phyloP scores from a whole-genome alignment of 1,140 invertebrate genomes.

The Lasaia peninsularis region DNA sequence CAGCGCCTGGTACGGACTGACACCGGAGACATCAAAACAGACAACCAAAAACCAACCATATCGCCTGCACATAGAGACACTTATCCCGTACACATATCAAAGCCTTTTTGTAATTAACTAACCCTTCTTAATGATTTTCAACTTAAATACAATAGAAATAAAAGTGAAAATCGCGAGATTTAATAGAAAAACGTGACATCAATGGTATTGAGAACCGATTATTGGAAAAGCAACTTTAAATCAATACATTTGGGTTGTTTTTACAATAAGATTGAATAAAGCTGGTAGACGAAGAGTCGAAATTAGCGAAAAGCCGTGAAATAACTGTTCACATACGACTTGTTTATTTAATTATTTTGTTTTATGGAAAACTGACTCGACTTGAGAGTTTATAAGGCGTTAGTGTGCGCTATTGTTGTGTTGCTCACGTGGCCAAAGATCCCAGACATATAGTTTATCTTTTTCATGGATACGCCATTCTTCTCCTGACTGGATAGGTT shows the following conservation, averaged over 20 bases:
- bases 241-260: neutral
- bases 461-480: no score
- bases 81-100: neutral
- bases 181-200: neutral
- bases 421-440: no score
- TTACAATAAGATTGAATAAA: neutral
- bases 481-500: no score
- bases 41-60: conserved; percentile 20
- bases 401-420: no score
- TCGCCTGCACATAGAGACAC: neutral
- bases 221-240: neutral
- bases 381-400: no score
- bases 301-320: conserved; percentile 10
- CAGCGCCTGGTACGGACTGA: conserved; percentile 49
- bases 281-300: neutral
- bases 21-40: conserved; percentile 23
- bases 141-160: neutral
- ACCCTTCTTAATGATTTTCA: neutral
- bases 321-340: neutral
- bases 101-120: neutral
- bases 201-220: neutral
- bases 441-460: no score
- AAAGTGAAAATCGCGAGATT: neutral
- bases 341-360: neutral
- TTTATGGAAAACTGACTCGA: neutral